Base-by-base conservation (phyloP, 2,113 vertebrate species). In the Ptychochromis oligacanthus region DNA sequence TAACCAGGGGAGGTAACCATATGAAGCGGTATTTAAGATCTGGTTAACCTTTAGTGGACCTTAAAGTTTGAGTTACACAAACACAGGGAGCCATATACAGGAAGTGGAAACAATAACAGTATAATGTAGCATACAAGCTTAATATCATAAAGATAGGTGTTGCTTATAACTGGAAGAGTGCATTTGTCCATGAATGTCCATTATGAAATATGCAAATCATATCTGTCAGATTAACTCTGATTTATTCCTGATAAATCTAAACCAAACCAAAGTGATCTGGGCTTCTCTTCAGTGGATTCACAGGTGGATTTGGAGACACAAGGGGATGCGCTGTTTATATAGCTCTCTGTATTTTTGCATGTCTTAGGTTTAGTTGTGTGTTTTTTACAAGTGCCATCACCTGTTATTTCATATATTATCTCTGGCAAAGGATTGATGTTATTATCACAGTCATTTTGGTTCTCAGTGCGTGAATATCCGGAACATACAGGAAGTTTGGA, bases 201-300 rank as follows among this genome's bases (percentile, higher is more conserved):
- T 55, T n/a, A n/a, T n/a, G n/a, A n/a, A 22, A 62, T n/a, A n/a
- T 43, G 24, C 36, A 75, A 26, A 46, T 36, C 55, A 14, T 5
- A 57, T 9, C 22, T 38, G 54, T 59, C 1, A 70, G 7, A 60
- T 6, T 4, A 83, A 46, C 28, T 85, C 46, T 67, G 43, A 74
- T 7, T 4, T 49, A 17, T 55, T 72, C 20, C 20, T 36, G 85
- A 64, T 38, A 62, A 15, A 82, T 83, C 64, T 76, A 87, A 81
- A 59, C 89, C 89, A 84, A 92, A 89, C 87, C 87, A 90, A 57
- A 76, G 75, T 0, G 67, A 86, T 10, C 1, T 31, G 4, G 57
- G 56, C 20, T 4, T 78, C 2, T 2, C 26, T 31, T 80, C 34
- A 2, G 1, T 55, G 34, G 57, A 56, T 38, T 84, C 75, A 54